phyloP scores from a whole-genome alignment of 1,140 invertebrate genomes.

The Cepaea nemoralis region DNA sequence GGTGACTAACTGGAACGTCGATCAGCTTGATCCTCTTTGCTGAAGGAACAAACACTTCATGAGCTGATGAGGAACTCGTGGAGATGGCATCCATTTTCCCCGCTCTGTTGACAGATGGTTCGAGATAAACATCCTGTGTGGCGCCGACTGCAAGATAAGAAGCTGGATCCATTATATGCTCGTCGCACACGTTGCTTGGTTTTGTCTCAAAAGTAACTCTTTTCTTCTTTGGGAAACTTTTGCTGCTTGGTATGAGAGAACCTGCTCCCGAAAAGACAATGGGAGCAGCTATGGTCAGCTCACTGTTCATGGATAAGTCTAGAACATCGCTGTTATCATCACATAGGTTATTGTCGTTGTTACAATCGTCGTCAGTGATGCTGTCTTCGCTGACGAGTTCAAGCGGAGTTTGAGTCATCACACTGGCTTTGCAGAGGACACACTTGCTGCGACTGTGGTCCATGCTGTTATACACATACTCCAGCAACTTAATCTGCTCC shows the following conservation, averaged over 20 bases:
- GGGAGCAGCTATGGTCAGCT: too few relatives aligned
- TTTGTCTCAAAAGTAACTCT: neutral
- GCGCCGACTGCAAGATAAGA: neutral
- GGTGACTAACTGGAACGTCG: neutral
- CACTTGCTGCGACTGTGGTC: neutral
- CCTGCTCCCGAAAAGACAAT: too few relatives aligned
- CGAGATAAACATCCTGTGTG: neutral
- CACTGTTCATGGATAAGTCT: too few relatives aligned
- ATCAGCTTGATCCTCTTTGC: neutral
- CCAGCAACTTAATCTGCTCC: neutral
- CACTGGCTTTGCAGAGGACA: neutral
- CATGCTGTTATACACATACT: neutral
- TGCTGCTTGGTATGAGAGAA: too few relatives aligned
- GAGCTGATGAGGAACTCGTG: neutral
- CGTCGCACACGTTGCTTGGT: neutral
- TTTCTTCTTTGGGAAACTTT: neutral
- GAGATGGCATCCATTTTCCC: neutral
- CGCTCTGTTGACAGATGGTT: neutral
- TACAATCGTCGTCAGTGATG: neutral
- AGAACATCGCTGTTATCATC: too few relatives aligned
- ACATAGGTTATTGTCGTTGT: neutral
- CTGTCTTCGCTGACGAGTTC: neutral
- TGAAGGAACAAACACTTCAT: neutral
- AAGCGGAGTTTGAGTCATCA: neutral
- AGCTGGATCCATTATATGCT: neutral